Percentiles rank a stretch among this genome's conserved stretches.
Conservation (phyloP, 2,113 vertebrate genomes). For the Coryphaenoides rupestris region DNA sequence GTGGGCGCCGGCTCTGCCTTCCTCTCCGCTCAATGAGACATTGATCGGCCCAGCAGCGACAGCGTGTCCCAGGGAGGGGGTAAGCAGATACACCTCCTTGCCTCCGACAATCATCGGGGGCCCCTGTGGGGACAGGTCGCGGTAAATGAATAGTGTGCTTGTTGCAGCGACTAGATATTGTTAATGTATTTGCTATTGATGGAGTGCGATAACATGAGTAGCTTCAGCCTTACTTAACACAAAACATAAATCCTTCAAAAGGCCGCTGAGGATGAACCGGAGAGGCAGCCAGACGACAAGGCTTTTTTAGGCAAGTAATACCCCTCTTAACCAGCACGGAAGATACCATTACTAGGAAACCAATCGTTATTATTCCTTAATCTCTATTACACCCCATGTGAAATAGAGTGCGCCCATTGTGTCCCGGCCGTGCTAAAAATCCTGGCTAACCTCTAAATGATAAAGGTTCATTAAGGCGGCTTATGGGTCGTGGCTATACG, state of each 20-base stretch:
- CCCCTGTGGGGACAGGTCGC: constrained; percentile 78
- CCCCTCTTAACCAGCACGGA: constrained; percentile 15
- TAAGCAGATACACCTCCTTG: constrained; percentile 81
- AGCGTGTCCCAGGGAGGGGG: constrained; percentile 76
- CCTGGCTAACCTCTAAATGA: no score
- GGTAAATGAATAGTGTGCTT: constrained; percentile 86
- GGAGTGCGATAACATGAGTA: constrained; percentile 83
- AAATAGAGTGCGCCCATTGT: no score
- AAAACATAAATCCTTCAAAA: constrained; percentile 81
- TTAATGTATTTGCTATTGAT: constrained; percentile 86
- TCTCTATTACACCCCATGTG: no score
- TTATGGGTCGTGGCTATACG: no score
- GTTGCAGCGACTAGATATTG: constrained; percentile 83
- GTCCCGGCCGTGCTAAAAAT: no score
- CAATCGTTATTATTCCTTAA: no score
- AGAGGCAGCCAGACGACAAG: constrained; percentile 34
- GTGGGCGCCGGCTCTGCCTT: constrained; percentile 53
- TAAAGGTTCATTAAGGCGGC: no score
- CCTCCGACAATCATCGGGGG: constrained; percentile 77
- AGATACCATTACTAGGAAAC: background rate
- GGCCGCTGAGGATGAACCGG: constrained; percentile 59
- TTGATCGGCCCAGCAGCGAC: constrained; percentile 80
- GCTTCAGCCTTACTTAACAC: constrained; percentile 85
- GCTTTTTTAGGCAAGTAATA: constrained; percentile 5
- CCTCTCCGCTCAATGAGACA: constrained; percentile 73